Evolutionary conservation across 2,113 vertebrate species (phyloP).

Genomic region (Trogon melanurus): DNA sequence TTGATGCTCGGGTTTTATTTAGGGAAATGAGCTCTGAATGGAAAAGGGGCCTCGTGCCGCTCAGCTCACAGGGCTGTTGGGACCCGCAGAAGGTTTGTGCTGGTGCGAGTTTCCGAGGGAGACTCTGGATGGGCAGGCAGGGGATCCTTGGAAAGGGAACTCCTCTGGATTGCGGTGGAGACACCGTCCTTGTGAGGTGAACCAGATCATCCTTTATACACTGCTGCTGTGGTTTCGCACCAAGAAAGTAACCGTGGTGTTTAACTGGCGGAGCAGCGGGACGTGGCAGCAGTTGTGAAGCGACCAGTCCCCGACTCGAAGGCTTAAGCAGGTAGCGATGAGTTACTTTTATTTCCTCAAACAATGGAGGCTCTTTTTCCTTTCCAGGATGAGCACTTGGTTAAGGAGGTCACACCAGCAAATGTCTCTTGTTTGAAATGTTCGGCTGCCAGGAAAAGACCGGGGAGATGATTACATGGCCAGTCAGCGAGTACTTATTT

Average conservation of each 20-base stretch:
- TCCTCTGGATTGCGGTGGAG: neutral
- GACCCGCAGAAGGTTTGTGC: neutral
- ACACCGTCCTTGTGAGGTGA: neutral
- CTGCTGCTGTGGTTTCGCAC: neutral
- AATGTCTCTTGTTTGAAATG: neutral
- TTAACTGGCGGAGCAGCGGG: neutral
- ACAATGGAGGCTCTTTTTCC: neutral
- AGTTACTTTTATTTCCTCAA: neutral
- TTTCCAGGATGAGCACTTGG: neutral
- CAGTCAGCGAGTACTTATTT: neutral
- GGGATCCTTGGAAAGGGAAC: too few species aligned
- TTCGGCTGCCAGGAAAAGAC: neutral
- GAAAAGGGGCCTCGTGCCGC: fast-evolving
- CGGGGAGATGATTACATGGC: neutral
- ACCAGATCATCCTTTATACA: neutral
- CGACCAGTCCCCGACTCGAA: neutral
- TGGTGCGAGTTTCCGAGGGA: fast-evolving
- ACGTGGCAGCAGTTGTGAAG: neutral
- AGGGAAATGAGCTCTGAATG: neutral
- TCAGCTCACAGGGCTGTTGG: neutral
- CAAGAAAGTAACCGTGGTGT: neutral
- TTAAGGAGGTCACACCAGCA: neutral
- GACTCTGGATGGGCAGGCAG: neutral
- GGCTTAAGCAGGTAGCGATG: fast-evolving
- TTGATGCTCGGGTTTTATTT: neutral